A percentile compares a stretch with the other conserved stretches of the same genome.
Conservation (phyloP, 2,113 vertebrate species). For the Protobothrops mucrosquamatus region DNA sequence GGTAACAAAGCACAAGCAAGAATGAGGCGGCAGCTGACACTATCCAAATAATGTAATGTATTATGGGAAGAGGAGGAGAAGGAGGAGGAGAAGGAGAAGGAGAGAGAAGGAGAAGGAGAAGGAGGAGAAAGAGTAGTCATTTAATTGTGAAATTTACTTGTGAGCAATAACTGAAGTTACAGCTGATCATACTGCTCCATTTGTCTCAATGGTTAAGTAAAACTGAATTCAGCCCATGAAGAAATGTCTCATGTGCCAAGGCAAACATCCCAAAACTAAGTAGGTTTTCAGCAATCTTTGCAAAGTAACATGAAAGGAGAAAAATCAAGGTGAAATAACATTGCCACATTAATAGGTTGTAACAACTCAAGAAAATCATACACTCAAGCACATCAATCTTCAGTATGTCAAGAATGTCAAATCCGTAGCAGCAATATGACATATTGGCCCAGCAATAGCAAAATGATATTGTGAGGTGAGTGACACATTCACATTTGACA, state of each 20-base stretch:
- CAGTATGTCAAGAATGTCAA: constrained; percentile 9
- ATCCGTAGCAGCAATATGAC: neutral
- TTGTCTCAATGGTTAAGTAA: constrained; percentile 2
- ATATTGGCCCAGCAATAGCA: neutral
- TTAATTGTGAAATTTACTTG: neutral
- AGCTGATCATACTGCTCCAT: neutral
- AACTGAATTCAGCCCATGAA: neutral
- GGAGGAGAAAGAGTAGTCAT: neutral
- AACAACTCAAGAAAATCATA: constrained; percentile 15
- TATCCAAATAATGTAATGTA: neutral
- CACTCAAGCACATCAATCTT: constrained; percentile 3
- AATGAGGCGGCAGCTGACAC: neutral
- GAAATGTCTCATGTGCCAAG: neutral
- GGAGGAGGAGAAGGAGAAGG: no score
- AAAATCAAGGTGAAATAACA: constrained; percentile 4
- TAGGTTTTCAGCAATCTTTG: neutral
- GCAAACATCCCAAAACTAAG: neutral
- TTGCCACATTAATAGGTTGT: neutral
- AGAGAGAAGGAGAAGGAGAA: no score
- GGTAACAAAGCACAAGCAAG: neutral
- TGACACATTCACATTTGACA: constrained; percentile 1
- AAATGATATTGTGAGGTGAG: neutral
- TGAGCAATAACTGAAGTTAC: neutral
- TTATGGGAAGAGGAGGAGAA: neutral
- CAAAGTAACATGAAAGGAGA: neutral